phyloP scores from a whole-genome alignment of 2,888 invertebrate species.

The Pachymerium ferrugineum region DNA sequence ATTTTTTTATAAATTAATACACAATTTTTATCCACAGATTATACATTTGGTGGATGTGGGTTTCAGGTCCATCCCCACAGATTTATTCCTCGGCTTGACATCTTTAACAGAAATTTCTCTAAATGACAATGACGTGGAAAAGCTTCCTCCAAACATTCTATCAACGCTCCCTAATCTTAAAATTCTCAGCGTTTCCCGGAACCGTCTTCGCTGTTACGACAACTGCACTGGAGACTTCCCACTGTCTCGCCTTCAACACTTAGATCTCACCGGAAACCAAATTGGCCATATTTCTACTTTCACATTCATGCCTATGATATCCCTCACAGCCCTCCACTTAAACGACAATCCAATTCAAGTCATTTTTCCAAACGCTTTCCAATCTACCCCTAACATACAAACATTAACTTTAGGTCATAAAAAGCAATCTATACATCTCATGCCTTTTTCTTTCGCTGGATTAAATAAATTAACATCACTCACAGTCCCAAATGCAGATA shows the following conservation, averaged over 20 bases:
- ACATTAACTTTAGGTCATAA: slow-evolving; percentile 38
- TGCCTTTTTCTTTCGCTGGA: slow-evolving; percentile 39
- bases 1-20: neutral
- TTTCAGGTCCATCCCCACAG: slow-evolving; percentile 25
- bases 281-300: slow-evolving; percentile 62
- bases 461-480: slow-evolving; percentile 36
- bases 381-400: slow-evolving; percentile 36
- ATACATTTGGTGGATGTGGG: neutral
- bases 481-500: slow-evolving; percentile 39
- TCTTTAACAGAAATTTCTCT: slow-evolving; percentile 34
- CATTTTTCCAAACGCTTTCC: slow-evolving; percentile 39
- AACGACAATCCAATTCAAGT: slow-evolving; percentile 39
- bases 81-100: slow-evolving; percentile 28
- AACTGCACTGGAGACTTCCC: slow-evolving; percentile 8
- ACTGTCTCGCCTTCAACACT: slow-evolving; percentile 48
- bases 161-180: slow-evolving; percentile 32
- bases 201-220: slow-evolving; percentile 33
- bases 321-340: slow-evolving; percentile 37
- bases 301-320: slow-evolving; percentile 55
- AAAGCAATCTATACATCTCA: slow-evolving; percentile 37
- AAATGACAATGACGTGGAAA: slow-evolving; percentile 28
- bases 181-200: slow-evolving; percentile 28
- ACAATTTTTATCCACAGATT: neutral
- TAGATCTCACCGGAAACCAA: slow-evolving; percentile 62
- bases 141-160: slow-evolving; percentile 31